These are phyloP conservation scores for Rhinophrynus dorsalis DNA, from an alignment of 2,797 vertebrate species.

Conservation along the genomic window DNA sequence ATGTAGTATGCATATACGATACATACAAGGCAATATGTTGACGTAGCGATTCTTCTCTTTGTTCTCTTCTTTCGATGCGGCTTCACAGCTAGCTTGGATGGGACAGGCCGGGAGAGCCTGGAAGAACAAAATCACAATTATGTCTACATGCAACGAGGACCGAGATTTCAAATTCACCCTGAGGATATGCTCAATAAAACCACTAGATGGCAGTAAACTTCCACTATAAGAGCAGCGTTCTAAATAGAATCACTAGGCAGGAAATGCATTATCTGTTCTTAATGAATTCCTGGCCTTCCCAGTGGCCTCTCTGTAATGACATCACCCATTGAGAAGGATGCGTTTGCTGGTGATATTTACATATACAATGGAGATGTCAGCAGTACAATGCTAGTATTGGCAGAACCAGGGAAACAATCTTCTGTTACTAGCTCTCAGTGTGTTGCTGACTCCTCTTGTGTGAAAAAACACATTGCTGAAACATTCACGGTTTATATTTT, in stretches of 20 bases:
- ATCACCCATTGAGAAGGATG: not conserved
- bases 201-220: not conserved
- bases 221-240: too few species aligned
- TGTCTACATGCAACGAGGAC: not conserved
- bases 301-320: not conserved
- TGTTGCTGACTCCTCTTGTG: too few species aligned
- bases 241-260: too few species aligned
- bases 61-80: constrained; percentile 97
- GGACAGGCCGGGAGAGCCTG: constrained; percentile 94
- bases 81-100: constrained; percentile 94
- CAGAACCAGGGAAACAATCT: too few species aligned
- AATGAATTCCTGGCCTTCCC: too few species aligned
- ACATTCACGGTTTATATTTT: too few species aligned
- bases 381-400: not conserved
- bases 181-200: not conserved
- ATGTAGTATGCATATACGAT: too few species aligned
- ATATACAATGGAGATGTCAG: not conserved
- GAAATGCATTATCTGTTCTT: not conserved
- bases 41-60: constrained; percentile 99
- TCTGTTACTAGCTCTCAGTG: too few species aligned
- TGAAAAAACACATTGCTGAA: too few species aligned
- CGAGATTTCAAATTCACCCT: too few species aligned
- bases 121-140: constrained; percentile 11
- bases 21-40: constrained; percentile 96
- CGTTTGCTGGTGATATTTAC: not conserved